Percentiles rank a stretch among this genome's conserved stretches.
Evolutionary conservation across 2,797 vertebrate genomes (phyloP).

Genomic region (Malacoctenus gilli): DNA sequence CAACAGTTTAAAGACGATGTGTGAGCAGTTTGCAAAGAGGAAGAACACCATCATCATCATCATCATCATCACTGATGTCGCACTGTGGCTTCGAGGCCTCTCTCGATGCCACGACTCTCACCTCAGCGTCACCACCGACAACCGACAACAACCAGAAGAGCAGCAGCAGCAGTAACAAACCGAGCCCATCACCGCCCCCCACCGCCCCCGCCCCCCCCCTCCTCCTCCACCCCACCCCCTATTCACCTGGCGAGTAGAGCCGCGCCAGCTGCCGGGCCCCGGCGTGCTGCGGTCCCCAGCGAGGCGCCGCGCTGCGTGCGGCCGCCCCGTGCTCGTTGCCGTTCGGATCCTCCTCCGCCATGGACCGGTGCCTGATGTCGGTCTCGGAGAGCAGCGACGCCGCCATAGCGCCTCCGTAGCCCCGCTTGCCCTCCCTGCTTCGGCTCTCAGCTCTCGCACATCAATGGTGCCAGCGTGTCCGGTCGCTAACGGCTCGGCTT

Average conservation of each 20-base stretch:
- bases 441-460: conserved; percentile 62
- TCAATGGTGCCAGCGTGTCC: conserved; percentile 40
- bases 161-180: too few species aligned
- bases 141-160: too few species aligned
- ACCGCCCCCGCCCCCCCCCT: not conserved
- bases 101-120: not conserved
- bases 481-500: not conserved
- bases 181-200: too few species aligned
- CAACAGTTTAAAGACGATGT: too few species aligned
- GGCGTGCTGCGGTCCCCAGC: conserved; percentile 84
- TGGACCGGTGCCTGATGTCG: conserved; percentile 82
- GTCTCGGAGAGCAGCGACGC: conserved; percentile 81
- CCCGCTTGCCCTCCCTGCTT: conserved; percentile 40
- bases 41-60: not conserved
- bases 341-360: conserved; percentile 87
- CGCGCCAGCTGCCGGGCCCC: conserved; percentile 81
- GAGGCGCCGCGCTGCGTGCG: conserved; percentile 79
- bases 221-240: not conserved
- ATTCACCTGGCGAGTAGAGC: conserved; percentile 84
- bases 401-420: conserved; percentile 67
- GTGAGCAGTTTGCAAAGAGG: too few species aligned
- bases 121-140: too few species aligned
- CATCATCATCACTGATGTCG: conserved; percentile 6
- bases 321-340: conserved; percentile 85
- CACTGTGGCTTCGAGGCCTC: conserved; percentile 37